Conservation (phyloP, 1,140 invertebrate species). For the Drosophila asahinai region DNA sequence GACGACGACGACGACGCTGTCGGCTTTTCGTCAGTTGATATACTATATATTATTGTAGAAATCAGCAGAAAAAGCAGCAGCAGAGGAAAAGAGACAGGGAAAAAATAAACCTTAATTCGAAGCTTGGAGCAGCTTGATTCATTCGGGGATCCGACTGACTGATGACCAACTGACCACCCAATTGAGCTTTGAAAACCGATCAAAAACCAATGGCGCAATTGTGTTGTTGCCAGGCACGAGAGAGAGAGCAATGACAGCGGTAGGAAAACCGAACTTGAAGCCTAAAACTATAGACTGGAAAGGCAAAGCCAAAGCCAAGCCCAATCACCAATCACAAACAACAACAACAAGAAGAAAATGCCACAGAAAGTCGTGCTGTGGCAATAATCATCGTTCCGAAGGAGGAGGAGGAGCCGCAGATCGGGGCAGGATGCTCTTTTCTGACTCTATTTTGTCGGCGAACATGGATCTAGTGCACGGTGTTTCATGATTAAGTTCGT, state of each 20-base stretch:
- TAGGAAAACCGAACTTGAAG: conserved; percentile 15
- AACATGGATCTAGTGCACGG: conserved; percentile 85
- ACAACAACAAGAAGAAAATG: conserved; percentile 44
- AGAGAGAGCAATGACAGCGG: conserved; percentile 61
- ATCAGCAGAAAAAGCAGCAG: conserved; percentile 66
- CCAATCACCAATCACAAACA: conserved; percentile 53
- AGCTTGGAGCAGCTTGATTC: conserved; percentile 77
- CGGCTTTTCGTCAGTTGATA: conserved; percentile 55
- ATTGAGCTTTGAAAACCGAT: conserved; percentile 79
- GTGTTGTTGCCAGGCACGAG: conserved; percentile 69
- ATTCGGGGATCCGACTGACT: conserved; percentile 45
- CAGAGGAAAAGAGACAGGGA: conserved; percentile 36
- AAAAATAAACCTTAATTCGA: conserved; percentile 83
- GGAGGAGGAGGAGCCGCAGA: conserved; percentile 8
- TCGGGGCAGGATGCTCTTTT: conserved; percentile 63
- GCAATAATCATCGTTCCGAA: conserved; percentile 71
- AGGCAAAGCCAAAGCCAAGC: conserved; percentile 29
- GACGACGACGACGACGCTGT: conserved; percentile 33
- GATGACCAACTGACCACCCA: conserved; percentile 39
- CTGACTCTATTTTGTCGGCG: conserved; percentile 85
- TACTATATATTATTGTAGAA: conserved; percentile 72
- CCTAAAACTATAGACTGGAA: background rate
- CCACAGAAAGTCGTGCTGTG: conserved; percentile 77
- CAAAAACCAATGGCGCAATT: conserved; percentile 73
- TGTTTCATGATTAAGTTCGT: conserved; percentile 85